A percentile compares a stretch with the other conserved stretches of the same genome.
Evolutionary conservation across 2,888 invertebrate genomes (phyloP).

Genomic region (Chalcis sispes): DNA sequence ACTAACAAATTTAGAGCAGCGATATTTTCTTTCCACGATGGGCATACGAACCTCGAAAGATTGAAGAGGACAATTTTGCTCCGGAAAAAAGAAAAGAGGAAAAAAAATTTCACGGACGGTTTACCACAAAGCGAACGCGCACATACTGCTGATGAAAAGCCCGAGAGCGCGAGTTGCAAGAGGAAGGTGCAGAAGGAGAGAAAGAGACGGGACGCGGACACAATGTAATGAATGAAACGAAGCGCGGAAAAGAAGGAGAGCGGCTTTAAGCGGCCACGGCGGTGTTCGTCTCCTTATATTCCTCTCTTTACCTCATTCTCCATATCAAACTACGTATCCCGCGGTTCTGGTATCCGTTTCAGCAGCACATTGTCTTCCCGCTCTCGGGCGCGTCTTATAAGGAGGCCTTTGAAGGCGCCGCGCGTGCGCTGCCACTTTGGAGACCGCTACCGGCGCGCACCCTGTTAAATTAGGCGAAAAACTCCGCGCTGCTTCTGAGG

Average conservation of each 20-base stretch:
- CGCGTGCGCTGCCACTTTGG: conserved; percentile 60
- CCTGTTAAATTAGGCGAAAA: conserved; percentile 72
- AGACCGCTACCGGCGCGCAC: conserved; percentile 25
- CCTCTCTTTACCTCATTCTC: conserved; percentile 37
- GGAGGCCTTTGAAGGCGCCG: conserved; percentile 66
- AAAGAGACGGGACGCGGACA: conserved; percentile 39
- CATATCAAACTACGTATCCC: conserved; percentile 37
- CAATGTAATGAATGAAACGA: conserved; percentile 61
- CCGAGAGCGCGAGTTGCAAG: too few relatives aligned
- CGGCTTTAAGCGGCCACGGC: conserved; percentile 40
- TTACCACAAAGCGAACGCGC: conserved; percentile 60
- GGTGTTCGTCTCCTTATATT: too few relatives aligned
- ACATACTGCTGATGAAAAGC: conserved; percentile 60
- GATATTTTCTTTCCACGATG: conserved; percentile 9
- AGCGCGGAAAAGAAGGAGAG: conserved; percentile 60
- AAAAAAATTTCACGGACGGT: conserved; percentile 56
- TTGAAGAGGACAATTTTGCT: conserved; percentile 33
- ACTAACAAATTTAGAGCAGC: background rate
- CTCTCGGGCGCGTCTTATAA: conserved; percentile 61
- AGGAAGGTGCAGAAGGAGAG: conserved; percentile 26
- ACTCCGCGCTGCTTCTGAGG: conserved; percentile 53
- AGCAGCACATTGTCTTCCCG: conserved; percentile 69
- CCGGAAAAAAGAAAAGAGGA: conserved; percentile 19
- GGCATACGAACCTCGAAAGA: background rate
- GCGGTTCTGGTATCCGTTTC: conserved; percentile 67